phyloP scores from a whole-genome alignment of 2,797 vertebrate genomes.

The Delichon dasypus region DNA sequence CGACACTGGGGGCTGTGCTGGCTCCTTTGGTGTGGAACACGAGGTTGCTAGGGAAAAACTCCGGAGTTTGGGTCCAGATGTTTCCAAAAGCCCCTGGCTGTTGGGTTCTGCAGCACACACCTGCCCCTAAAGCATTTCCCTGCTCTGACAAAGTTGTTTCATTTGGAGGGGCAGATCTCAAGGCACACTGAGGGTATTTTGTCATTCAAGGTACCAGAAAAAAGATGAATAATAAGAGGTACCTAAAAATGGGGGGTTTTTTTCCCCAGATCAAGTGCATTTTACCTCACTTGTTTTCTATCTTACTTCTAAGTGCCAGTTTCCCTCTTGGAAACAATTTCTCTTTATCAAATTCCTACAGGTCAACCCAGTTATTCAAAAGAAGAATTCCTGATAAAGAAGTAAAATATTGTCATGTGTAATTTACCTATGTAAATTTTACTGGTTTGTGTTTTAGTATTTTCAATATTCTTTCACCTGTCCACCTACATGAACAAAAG shows the following conservation, averaged over 20 bases:
- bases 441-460: not conserved
- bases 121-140: not conserved
- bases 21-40: not conserved
- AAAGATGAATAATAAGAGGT: not conserved
- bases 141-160: not conserved
- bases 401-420: not conserved
- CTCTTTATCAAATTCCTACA: not conserved
- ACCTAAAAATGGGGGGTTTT: not conserved
- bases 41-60: not conserved
- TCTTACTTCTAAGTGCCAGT: not conserved
- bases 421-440: not conserved
- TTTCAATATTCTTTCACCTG: not conserved
- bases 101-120: not conserved
- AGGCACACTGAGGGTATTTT: not conserved
- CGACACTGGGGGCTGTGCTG: accelerated
- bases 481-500: not conserved
- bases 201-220: not conserved
- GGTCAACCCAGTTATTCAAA: not conserved
- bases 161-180: not conserved
- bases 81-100: not conserved
- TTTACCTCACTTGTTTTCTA: not conserved
- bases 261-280: not conserved
- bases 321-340: not conserved
- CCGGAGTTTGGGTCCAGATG: accelerated
- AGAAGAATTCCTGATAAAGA: not conserved